Evolutionary conservation across 2,797 vertebrate species (phyloP).

Genomic region (Rhinophrynus dorsalis): DNA sequence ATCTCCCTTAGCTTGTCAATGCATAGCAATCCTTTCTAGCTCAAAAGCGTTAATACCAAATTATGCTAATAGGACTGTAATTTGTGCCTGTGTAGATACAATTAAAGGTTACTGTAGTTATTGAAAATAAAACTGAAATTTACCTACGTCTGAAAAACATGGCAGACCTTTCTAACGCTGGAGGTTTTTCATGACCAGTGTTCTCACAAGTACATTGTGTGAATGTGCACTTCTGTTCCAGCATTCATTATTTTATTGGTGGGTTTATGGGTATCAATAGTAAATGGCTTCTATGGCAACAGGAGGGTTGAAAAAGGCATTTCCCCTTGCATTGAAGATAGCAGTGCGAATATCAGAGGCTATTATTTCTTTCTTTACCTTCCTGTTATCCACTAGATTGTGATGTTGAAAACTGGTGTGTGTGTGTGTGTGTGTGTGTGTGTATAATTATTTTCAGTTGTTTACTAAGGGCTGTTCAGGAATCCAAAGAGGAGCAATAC

Average conservation of each 20-base stretch:
- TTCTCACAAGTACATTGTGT: neutral
- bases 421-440: no score
- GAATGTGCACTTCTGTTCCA: neutral
- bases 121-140: neutral
- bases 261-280: neutral
- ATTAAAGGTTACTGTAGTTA: neutral
- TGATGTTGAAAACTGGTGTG: no score
- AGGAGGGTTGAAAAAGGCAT: no score
- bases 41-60: neutral
- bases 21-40: neutral
- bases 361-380: no score
- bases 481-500: no score
- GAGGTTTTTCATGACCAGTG: neutral
- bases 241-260: no score
- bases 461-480: no score
- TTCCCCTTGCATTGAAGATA: no score
- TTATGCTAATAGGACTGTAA: neutral
- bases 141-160: neutral
- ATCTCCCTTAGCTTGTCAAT: neutral
- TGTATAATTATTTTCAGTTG: no score
- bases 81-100: neutral
- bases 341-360: no score
- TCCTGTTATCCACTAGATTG: no score
- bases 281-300: neutral
- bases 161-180: neutral